Evolutionary conservation across 2,888 invertebrate species (phyloP).

Genomic region (Ichneumon xanthorius): DNA sequence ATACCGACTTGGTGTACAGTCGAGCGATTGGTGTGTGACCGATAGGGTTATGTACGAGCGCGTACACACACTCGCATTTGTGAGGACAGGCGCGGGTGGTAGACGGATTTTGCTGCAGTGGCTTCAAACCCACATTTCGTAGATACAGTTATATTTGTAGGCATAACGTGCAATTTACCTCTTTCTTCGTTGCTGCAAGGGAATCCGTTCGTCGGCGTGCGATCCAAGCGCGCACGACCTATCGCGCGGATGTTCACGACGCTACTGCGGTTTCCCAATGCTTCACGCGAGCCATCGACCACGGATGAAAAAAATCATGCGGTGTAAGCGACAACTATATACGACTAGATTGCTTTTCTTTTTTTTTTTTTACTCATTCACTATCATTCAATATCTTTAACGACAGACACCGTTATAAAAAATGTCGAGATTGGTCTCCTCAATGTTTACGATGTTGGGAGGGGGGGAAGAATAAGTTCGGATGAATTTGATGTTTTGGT

Average conservation of each 20-base stretch:
- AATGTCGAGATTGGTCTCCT: neutral
- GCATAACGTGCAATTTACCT: slow-evolving; percentile 26
- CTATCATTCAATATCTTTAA: neutral
- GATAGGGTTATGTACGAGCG: neutral
- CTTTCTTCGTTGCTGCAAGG: slow-evolving; percentile 2
- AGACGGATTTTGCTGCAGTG: slow-evolving; percentile 32
- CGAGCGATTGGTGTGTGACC: too few relatives aligned
- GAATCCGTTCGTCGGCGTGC: slow-evolving; percentile 28
- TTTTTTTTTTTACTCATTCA: neutral
- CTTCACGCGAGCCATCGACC: slow-evolving; percentile 9
- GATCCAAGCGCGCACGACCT: slow-evolving; percentile 31
- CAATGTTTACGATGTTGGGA: neutral
- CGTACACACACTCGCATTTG: slow-evolving; percentile 6
- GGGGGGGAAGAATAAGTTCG: neutral
- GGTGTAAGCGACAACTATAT: slow-evolving; percentile 11
- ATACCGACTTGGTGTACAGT: neutral
- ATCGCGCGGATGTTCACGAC: slow-evolving; percentile 38
- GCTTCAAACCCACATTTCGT: slow-evolving; percentile 24
- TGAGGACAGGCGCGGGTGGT: slow-evolving; percentile 18
- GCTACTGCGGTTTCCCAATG: slow-evolving; percentile 41
- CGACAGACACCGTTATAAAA: neutral
- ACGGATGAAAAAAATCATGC: slow-evolving; percentile 14
- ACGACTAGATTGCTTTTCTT: slow-evolving; percentile 30
- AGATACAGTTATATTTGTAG: neutral
- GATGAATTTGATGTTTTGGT: neutral